Evolutionary conservation across 2,113 vertebrate species (phyloP).

Genomic region (Vimba vimba): DNA sequence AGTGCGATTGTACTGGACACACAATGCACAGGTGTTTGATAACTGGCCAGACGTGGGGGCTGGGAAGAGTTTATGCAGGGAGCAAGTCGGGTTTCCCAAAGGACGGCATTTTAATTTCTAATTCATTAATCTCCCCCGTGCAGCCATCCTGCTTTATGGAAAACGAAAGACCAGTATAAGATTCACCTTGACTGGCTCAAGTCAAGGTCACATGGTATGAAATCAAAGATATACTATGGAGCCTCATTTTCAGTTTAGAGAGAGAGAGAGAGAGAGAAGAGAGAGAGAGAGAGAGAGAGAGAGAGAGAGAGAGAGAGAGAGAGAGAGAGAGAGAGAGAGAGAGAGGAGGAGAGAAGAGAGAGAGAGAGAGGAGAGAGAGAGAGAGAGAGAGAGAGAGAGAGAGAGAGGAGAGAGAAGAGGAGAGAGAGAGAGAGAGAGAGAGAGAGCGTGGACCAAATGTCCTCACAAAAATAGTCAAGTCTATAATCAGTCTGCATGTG

Average conservation of each 20-base stretch:
- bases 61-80: conserved; percentile 36
- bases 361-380: neutral
- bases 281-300: neutral
- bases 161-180: neutral
- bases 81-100: conserved; percentile 42
- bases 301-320: neutral
- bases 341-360: neutral
- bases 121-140: conserved; percentile 55
- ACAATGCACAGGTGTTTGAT: conserved; percentile 20
- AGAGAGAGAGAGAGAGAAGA: neutral
- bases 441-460: neutral
- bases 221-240: neutral
- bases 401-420: too few relatives aligned
- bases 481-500: neutral
- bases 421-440: neutral
- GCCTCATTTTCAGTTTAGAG: neutral
- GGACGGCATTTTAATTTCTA: conserved; percentile 61
- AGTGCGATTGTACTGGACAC: conserved; percentile 42
- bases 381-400: neutral
- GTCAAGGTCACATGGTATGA: conserved; percentile 20
- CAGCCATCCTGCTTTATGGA: conserved; percentile 41
- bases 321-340: too few relatives aligned
- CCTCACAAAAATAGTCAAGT: neutral
- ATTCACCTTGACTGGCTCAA: conserved; percentile 37
- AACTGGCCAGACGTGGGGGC: conserved; percentile 3